Percentiles rank a stretch among this genome's conserved stretches.
phyloP scores from a whole-genome alignment of 1,140 invertebrate species.

The Drosophila burlai region DNA sequence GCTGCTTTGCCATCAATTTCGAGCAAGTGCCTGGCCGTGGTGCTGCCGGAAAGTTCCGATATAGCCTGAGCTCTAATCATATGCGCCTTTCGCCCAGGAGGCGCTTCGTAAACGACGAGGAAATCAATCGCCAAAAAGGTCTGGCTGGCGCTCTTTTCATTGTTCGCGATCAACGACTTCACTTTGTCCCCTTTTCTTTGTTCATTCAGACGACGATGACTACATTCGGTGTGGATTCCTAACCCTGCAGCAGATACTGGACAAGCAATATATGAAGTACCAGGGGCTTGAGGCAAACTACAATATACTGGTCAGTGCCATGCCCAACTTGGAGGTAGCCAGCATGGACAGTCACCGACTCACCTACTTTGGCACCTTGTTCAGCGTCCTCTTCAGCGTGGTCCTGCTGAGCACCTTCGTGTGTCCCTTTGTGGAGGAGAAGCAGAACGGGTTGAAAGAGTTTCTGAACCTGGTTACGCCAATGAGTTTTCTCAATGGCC shows the following conservation, averaged over 20 bases:
- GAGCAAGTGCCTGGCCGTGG: constrained; percentile 35
- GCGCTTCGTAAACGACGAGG: constrained; percentile 75
- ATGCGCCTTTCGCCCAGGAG: constrained; percentile 67
- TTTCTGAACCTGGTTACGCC: constrained; percentile 79
- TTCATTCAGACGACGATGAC: constrained; percentile 68
- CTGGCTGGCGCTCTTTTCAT: background rate
- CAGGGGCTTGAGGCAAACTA: constrained; percentile 39
- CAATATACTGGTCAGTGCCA: constrained; percentile 58
- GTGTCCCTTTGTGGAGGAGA: constrained; percentile 82
- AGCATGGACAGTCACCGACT: constrained; percentile 60
- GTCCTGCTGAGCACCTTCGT: constrained; percentile 74
- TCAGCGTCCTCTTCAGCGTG: constrained; percentile 63
- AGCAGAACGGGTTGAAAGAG: constrained; percentile 79
- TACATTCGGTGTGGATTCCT: constrained; percentile 72
- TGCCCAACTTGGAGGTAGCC: constrained; percentile 63
- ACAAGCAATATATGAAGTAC: constrained; percentile 66
- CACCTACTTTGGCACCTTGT: constrained; percentile 63
- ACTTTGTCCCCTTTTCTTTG: constrained; percentile 11
- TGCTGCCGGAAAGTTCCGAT: constrained; percentile 30
- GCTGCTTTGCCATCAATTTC: constrained; percentile 62
- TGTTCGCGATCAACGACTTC: constrained; percentile 12
- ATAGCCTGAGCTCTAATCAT: constrained; percentile 64
- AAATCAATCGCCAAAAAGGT: constrained; percentile 70
- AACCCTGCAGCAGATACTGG: constrained; percentile 66
- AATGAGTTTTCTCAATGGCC: constrained; percentile 79